A percentile compares a stretch with the other conserved stretches of the same genome.
These are phyloP conservation scores for Cantharis nigra DNA, from an alignment of 2,888 invertebrate species.

Conservation along the genomic window DNA sequence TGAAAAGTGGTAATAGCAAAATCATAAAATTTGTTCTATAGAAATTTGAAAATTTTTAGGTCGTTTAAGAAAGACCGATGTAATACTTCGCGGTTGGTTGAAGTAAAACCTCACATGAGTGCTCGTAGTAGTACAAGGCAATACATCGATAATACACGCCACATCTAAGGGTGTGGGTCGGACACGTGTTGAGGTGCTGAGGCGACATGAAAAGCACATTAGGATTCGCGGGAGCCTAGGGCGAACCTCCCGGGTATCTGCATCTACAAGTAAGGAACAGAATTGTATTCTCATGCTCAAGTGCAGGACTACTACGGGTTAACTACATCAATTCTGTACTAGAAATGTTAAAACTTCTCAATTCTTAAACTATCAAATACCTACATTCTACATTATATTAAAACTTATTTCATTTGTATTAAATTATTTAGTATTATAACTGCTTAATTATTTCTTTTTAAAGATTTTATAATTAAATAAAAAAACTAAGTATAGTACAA, in stretches of 20 bases:
- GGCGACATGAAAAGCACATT: constrained; percentile 58
- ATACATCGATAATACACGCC: constrained; percentile 55
- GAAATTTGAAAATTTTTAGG: constrained; percentile 29
- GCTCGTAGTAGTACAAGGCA: constrained; percentile 51
- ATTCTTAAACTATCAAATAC: background rate
- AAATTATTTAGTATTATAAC: background rate
- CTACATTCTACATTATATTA: too few relatives aligned
- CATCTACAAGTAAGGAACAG: constrained; percentile 51
- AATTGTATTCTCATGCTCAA: constrained; percentile 44
- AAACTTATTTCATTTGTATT: background rate
- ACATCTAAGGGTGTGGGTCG: constrained; percentile 44
- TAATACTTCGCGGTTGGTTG: constrained; percentile 51
- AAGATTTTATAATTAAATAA: background rate
- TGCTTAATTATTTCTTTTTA: background rate
- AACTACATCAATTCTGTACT: constrained; percentile 16
- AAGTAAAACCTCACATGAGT: constrained; percentile 50
- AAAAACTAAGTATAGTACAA: too few relatives aligned
- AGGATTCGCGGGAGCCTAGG: constrained; percentile 47
- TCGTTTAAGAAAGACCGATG: constrained; percentile 41
- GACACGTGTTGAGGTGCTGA: constrained; percentile 58
- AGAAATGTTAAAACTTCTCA: background rate
- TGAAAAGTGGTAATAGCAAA: background rate
- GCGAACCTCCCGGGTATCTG: constrained; percentile 46
- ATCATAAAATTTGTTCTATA: background rate
- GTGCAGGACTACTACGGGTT: constrained; percentile 28